Conservation (phyloP, 2,113 vertebrate genomes). For the Lophius piscatorius region DNA sequence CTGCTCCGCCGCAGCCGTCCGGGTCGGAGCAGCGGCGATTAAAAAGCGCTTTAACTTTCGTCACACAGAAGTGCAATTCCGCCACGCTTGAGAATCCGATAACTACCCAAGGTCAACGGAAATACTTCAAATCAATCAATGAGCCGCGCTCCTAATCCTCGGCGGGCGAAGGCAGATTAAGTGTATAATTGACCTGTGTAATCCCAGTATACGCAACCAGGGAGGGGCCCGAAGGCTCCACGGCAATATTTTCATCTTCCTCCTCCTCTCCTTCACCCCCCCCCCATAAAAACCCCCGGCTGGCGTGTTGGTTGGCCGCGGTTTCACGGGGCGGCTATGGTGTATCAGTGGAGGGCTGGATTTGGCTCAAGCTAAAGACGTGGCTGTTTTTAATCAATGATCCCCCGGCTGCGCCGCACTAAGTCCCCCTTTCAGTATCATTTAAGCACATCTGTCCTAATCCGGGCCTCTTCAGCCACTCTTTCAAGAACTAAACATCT, state of each 20-base stretch:
- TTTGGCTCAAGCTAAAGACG: constrained; percentile 88
- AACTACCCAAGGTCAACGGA: constrained; percentile 94
- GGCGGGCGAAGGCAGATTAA: constrained; percentile 92
- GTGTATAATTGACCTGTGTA: constrained; percentile 99
- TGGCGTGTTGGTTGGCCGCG: constrained; percentile 5
- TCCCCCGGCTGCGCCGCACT: constrained; percentile 82
- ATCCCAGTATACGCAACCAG: constrained; percentile 88
- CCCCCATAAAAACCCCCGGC: background rate
- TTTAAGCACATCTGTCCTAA: constrained; percentile 98
- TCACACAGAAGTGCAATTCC: constrained; percentile 85
- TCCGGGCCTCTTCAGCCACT: constrained; percentile 89
- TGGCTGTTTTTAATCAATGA: constrained; percentile 98
- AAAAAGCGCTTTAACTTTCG: constrained; percentile 85
- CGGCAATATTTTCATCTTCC: constrained; percentile 33
- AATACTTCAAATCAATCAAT: constrained; percentile 94
- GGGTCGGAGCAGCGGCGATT: constrained; percentile 74
- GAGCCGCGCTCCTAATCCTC: constrained; percentile 85
- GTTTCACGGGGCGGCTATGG: constrained; percentile 23
- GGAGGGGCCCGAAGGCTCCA: constrained; percentile 12
- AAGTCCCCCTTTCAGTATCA: constrained; percentile 81
- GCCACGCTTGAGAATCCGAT: constrained; percentile 83
- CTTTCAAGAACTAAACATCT: constrained; percentile 88
- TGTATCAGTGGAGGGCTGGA: constrained; percentile 84
- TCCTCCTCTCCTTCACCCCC: constrained; percentile 5
- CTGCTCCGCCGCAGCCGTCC: constrained; percentile 29